Percentiles rank a stretch among this genome's conserved stretches.
Evolutionary conservation across 2,113 vertebrate genomes (phyloP).

Genomic region (Zosterops borbonicus): DNA sequence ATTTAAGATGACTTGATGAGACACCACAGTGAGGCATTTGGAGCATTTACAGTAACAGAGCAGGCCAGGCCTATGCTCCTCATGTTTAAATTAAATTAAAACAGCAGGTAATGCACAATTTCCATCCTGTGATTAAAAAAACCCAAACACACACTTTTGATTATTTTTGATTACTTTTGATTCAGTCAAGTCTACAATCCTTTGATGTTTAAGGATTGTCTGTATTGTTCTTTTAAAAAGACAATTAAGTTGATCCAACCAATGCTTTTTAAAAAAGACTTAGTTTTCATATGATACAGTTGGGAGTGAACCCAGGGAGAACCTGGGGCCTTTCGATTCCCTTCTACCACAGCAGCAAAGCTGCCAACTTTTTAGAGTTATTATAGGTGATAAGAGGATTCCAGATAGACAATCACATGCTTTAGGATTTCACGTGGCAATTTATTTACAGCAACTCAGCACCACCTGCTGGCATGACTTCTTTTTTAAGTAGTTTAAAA

Average conservation of each 20-base stretch:
- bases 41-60: rapidly evolving
- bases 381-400: background rate
- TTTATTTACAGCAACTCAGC: slow-evolving; percentile 11
- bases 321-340: background rate
- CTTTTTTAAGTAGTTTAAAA: background rate
- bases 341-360: background rate
- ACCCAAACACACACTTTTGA: background rate
- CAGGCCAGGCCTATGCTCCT: background rate
- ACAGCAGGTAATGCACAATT: rapidly evolving
- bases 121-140: background rate
- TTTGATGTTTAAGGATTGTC: background rate
- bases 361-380: background rate
- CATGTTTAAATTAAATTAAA: background rate
- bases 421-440: background rate
- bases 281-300: rapidly evolving
- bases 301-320: background rate
- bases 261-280: background rate
- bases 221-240: background rate
- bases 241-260: background rate
- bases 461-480: slow-evolving; percentile 32
- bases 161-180: background rate
- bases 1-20: background rate
- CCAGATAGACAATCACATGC: rapidly evolving
- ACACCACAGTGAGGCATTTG: background rate
- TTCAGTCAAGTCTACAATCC: background rate